Percentiles rank a stretch among this genome's conserved stretches.
phyloP scores from a whole-genome alignment of 2,888 invertebrate genomes.

The Drosophila ustulata region DNA sequence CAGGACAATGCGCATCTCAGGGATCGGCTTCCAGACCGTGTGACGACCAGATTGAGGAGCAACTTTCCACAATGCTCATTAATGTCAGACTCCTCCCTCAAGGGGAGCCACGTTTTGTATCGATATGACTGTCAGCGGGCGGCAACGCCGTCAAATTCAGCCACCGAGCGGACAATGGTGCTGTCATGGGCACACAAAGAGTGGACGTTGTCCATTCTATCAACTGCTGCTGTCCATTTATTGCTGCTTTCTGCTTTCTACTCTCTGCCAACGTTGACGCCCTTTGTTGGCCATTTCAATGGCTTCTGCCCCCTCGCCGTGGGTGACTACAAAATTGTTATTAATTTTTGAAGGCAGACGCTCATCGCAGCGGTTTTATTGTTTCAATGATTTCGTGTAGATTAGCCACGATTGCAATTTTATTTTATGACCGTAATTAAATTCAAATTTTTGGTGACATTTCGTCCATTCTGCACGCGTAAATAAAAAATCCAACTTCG shows the following conservation, averaged over 20 bases:
- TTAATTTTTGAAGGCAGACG: conserved; percentile 31
- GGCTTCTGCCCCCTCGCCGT: neutral
- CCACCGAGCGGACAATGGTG: conserved; percentile 26
- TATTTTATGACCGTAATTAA: conserved; percentile 35
- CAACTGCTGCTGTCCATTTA: conserved; percentile 20
- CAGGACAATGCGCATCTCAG: conserved; percentile 40
- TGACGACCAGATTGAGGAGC: conserved; percentile 55
- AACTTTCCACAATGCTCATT: conserved; percentile 65
- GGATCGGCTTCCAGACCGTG: conserved; percentile 24
- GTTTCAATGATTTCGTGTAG: conserved; percentile 18
- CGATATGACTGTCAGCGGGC: conserved; percentile 43
- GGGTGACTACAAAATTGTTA: conserved; percentile 33
- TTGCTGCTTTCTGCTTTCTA: conserved; percentile 4
- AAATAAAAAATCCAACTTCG: conserved; percentile 11
- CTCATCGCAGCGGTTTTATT: conserved; percentile 6
- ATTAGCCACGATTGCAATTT: conserved; percentile 35
- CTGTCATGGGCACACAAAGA: conserved; percentile 38
- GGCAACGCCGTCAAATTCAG: conserved; percentile 4
- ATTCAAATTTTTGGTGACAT: conserved; percentile 35
- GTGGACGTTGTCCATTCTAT: conserved; percentile 22
- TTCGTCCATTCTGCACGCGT: neutral
- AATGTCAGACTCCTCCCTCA: conserved; percentile 46
- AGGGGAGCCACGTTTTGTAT: conserved; percentile 18
- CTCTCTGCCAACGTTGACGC: conserved; percentile 14
- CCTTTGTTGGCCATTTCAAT: conserved; percentile 41